These are phyloP conservation scores for Onychomys torridus DNA, from an alignment of 2,797 vertebrate genomes.

Conservation along the genomic window DNA sequence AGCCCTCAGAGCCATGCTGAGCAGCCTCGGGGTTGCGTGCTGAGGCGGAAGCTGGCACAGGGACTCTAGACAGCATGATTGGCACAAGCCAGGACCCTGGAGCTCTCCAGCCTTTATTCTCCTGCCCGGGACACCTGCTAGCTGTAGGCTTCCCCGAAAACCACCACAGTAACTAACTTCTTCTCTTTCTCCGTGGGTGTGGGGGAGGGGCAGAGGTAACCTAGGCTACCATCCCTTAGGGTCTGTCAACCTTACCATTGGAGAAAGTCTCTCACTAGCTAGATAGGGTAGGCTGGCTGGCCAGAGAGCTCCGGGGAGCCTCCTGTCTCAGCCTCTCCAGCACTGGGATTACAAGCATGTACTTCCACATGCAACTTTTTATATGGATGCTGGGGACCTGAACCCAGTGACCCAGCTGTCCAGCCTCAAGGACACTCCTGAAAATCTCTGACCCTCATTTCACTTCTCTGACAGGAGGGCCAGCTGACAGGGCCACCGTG, in stretches of 20 bases:
- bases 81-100: not conserved
- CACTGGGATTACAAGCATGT: not conserved
- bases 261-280: not conserved
- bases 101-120: not conserved
- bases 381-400: not conserved
- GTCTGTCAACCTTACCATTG: not conserved
- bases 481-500: not conserved
- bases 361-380: not conserved
- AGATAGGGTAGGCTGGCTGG: not conserved
- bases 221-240: not conserved
- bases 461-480: not conserved
- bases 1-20: not conserved
- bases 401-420: no score
- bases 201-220: not conserved
- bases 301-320: not conserved
- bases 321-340: not conserved
- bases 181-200: not conserved
- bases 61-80: not conserved
- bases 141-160: not conserved
- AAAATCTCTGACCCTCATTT: not conserved
- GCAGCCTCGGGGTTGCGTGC: not conserved
- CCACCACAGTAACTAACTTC: not conserved
- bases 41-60: not conserved
- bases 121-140: not conserved
- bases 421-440: not conserved